Conservation (phyloP, 1,140 invertebrate genomes). For the Ericerus pela region DNA sequence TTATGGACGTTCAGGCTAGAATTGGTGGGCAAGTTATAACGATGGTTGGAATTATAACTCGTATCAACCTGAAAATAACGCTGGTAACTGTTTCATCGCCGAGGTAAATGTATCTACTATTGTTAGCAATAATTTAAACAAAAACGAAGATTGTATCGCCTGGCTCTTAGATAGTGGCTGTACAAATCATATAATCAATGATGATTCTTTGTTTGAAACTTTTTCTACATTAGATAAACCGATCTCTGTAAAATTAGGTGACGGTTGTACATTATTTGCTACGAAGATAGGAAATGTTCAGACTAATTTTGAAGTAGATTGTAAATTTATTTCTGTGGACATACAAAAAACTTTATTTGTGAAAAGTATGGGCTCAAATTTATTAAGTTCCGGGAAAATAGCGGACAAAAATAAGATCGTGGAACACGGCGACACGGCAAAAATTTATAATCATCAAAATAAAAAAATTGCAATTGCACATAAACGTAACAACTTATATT, state of each 20-base stretch:
- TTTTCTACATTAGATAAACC: conserved; percentile 18
- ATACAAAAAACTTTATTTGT: conserved; percentile 20
- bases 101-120: too few species aligned
- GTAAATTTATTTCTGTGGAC: conserved; percentile 14
- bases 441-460: conserved; percentile 5
- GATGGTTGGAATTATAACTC: too few species aligned
- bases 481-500: neutral
- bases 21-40: too few species aligned
- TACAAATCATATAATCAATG: conserved; percentile 21
- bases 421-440: too few species aligned
- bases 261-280: conserved; percentile 15
- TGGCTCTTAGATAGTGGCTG: conserved; percentile 24
- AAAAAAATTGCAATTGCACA: neutral
- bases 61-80: too few species aligned
- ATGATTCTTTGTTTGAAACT: conserved; percentile 16
- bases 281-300: conserved; percentile 18
- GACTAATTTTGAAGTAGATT: conserved; percentile 18
- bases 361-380: conserved; percentile 15
- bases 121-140: too few species aligned
- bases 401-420: neutral
- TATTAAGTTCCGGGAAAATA: too few species aligned
- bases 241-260: conserved; percentile 20
- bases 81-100: too few species aligned
- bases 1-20: too few species aligned
- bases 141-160: neutral